Percentiles rank a stretch among this genome's conserved stretches.
phyloP scores from a whole-genome alignment of 2,888 invertebrate species.

The Reticulitermes lucifugus region DNA sequence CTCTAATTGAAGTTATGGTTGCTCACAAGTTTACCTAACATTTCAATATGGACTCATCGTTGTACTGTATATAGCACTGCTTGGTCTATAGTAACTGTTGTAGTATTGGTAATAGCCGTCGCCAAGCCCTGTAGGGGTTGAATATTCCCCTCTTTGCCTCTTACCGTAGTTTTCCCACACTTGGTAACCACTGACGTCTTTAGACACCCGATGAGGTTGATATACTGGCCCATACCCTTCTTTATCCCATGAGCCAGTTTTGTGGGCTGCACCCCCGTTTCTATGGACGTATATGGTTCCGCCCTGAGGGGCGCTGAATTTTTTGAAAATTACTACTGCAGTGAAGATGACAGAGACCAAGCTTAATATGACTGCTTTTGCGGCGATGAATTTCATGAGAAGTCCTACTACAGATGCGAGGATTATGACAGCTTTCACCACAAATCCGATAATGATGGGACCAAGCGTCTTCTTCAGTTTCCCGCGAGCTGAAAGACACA shows the following conservation, averaged over 20 bases:
- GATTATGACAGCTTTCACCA: constrained; percentile 77
- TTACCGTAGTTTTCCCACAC: background rate
- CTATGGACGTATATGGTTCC: constrained; percentile 13
- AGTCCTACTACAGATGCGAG: constrained; percentile 78
- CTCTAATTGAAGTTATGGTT: background rate
- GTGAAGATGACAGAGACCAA: constrained; percentile 83
- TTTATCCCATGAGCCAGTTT: background rate
- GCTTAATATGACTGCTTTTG: constrained; percentile 81
- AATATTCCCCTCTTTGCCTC: background rate
- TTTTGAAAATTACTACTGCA: constrained; percentile 76
- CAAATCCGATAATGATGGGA: constrained; percentile 76
- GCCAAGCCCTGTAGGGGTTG: background rate
- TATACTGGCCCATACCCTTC: background rate
- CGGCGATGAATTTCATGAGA: constrained; percentile 74
- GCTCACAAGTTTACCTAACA: too few species aligned
- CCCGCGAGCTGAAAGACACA: constrained; percentile 71
- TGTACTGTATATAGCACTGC: background rate
- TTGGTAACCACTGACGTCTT: background rate
- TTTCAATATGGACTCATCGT: background rate
- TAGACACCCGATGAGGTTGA: background rate
- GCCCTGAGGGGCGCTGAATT: constrained; percentile 57
- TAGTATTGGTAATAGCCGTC: background rate
- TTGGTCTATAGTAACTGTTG: constrained; percentile 12
- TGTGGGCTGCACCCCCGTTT: background rate
- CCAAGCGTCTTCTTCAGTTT: constrained; percentile 80